phyloP scores from a whole-genome alignment of 1,140 invertebrate species.

The Mylabris phalerata region DNA sequence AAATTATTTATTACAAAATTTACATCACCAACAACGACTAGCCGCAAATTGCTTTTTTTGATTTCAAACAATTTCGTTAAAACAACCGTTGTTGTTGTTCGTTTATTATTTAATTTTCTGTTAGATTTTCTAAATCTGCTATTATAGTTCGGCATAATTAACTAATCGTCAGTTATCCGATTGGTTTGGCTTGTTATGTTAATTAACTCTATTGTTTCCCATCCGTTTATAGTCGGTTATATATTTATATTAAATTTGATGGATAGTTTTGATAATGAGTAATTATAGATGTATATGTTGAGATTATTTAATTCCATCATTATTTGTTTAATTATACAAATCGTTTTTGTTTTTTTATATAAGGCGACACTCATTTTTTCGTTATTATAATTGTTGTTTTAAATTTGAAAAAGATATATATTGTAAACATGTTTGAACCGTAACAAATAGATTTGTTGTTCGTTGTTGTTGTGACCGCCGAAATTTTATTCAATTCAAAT shows the following conservation, averaged over 20 bases:
- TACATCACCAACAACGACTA: too few species aligned
- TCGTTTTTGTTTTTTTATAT: not conserved
- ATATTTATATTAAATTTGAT: slow-evolving; percentile 13
- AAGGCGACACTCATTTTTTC: too few species aligned
- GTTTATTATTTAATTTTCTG: too few species aligned
- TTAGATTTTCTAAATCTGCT: too few species aligned
- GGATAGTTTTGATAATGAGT: slow-evolving; percentile 8
- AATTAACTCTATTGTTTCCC: slow-evolving; percentile 11
- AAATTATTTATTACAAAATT: too few species aligned
- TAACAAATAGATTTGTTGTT: slow-evolving; percentile 11
- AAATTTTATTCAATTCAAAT: not conserved
- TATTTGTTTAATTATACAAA: slow-evolving; percentile 14
- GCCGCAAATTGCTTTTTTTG: too few species aligned
- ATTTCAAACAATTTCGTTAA: too few species aligned
- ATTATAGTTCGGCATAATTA: too few species aligned
- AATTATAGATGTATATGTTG: slow-evolving; percentile 5
- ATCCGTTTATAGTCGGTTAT: not conserved
- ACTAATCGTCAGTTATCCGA: too few species aligned
- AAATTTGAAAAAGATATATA: slow-evolving; percentile 1
- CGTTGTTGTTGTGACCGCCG: slow-evolving; percentile 2
- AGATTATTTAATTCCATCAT: slow-evolving; percentile 10
- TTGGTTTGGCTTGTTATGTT: slow-evolving; percentile 6
- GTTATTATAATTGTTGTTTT: too few species aligned
- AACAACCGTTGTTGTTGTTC: too few species aligned
- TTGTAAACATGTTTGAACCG: slow-evolving; percentile 7